A percentile compares a stretch with the other conserved stretches of the same genome.
phyloP scores from a whole-genome alignment of 2,113 vertebrate species.

The Phrynosoma platyrhinos region DNA sequence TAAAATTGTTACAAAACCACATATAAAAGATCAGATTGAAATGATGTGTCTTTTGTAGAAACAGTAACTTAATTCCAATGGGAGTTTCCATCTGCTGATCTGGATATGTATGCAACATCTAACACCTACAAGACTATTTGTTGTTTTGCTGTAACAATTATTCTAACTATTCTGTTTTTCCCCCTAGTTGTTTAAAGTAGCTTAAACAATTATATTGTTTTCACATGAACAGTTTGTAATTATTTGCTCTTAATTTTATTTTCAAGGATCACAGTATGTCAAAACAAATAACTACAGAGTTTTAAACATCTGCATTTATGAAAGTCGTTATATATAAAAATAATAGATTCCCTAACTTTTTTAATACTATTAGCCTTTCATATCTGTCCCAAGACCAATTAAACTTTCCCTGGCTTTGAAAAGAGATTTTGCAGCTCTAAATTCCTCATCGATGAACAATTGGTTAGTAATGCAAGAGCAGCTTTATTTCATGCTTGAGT shows the following conservation, averaged over 20 bases:
- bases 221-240: conserved; percentile 27
- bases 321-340: conserved; percentile 2
- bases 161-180: too few species aligned
- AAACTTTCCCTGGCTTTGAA: background rate
- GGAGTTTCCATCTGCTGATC: background rate
- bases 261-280: conserved; percentile 14
- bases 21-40: too few species aligned
- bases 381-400: background rate
- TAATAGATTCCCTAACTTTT: background rate
- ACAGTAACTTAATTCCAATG: too few species aligned
- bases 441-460: conserved; percentile 3
- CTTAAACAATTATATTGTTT: conserved; percentile 3
- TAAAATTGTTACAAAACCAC: too few species aligned
- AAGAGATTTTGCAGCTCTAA: background rate
- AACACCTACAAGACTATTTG: background rate
- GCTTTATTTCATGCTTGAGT: conserved; percentile 33
- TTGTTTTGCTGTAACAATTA: background rate
- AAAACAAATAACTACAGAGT: background rate
- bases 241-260: conserved; percentile 27
- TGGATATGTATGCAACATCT: conserved; percentile 3
- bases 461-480: background rate
- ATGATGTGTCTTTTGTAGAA: too few species aligned
- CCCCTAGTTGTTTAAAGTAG: background rate
- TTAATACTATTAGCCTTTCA: background rate
- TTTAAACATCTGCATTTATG: background rate